A percentile compares a stretch with the other conserved stretches of the same genome.
These are phyloP conservation scores for Diorhabda elongata DNA, from an alignment of 1,140 invertebrate species.

Conservation along the genomic window DNA sequence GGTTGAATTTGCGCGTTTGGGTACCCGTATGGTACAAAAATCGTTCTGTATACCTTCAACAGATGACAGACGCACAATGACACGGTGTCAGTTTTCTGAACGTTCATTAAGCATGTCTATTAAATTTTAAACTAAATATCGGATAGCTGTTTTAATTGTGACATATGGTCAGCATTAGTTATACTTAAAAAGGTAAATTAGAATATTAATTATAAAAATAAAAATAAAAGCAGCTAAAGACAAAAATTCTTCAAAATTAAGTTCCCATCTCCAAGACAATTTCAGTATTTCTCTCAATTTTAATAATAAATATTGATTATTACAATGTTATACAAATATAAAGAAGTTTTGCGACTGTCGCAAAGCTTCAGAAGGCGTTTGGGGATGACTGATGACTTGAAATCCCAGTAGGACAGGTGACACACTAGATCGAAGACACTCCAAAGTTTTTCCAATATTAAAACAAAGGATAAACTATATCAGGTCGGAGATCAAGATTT, in stretches of 20 bases:
- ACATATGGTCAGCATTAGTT: neutral
- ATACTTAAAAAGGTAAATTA: neutral
- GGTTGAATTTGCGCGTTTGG: neutral
- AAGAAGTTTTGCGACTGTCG: too few relatives aligned
- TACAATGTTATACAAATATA: too few relatives aligned
- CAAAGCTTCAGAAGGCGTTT: too few relatives aligned
- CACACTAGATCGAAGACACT: neutral
- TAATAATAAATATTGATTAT: too few relatives aligned
- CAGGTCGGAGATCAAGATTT: too few relatives aligned
- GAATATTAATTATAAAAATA: neutral
- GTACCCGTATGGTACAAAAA: constrained; percentile 1
- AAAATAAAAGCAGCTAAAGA: neutral
- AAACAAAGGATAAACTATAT: neutral
- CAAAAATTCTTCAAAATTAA: too few relatives aligned
- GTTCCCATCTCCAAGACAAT: too few relatives aligned
- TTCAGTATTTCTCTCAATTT: too few relatives aligned
- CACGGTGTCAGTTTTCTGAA: neutral
- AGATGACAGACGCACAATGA: neutral
- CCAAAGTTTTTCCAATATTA: neutral
- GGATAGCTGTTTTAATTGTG: neutral
- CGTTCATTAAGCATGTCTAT: neutral
- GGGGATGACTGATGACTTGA: too few relatives aligned
- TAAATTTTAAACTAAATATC: neutral
- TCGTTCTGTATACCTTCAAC: neutral
- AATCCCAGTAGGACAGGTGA: too few relatives aligned